A percentile compares a stretch with the other conserved stretches of the same genome.
These are phyloP conservation scores for Mythimna impura DNA, from an alignment of 2,888 invertebrate species.

Conservation along the genomic window DNA sequence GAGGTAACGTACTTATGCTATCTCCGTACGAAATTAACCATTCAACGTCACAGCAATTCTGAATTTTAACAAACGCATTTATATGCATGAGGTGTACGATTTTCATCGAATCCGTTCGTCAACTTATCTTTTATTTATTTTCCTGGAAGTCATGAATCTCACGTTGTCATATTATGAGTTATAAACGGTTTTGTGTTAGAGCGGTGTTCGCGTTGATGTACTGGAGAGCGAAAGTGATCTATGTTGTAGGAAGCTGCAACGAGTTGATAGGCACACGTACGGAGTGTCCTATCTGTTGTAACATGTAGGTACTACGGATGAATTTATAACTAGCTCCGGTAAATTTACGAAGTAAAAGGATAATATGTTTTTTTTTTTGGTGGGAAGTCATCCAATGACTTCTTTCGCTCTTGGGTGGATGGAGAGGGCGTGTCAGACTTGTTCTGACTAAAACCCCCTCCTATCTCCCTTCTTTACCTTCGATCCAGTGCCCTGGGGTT, in stretches of 20 bases:
- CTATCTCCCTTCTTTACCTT: too few species aligned
- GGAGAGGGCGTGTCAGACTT: too few species aligned
- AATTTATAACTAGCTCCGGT: slow-evolving; percentile 10
- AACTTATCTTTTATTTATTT: slow-evolving; percentile 76
- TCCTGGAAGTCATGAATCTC: slow-evolving; percentile 75
- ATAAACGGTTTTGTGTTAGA: slow-evolving; percentile 72
- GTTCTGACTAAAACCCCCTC: too few species aligned
- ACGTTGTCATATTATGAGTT: slow-evolving; percentile 73
- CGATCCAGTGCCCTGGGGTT: too few species aligned
- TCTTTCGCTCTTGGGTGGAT: too few species aligned
- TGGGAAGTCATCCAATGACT: too few species aligned
- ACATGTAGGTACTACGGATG: slow-evolving; percentile 4
- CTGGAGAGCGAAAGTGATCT: slow-evolving; percentile 42
- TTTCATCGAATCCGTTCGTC: slow-evolving; percentile 72
- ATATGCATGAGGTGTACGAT: slow-evolving; percentile 78
- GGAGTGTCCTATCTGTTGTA: slow-evolving; percentile 25
- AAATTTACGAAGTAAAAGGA: slow-evolving; percentile 8
- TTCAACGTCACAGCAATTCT: slow-evolving; percentile 70
- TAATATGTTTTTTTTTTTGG: too few species aligned
- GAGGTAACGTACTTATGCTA: slow-evolving; percentile 9
- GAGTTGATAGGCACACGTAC: slow-evolving; percentile 29
- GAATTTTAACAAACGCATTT: slow-evolving; percentile 79
- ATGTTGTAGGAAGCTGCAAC: slow-evolving; percentile 29
- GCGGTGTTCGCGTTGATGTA: slow-evolving; percentile 43
- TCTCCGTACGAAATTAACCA: slow-evolving; percentile 62